These are phyloP conservation scores for Neolamprologus cancellatus DNA, from an alignment of 2,113 vertebrate species.

Conservation along the genomic window DNA sequence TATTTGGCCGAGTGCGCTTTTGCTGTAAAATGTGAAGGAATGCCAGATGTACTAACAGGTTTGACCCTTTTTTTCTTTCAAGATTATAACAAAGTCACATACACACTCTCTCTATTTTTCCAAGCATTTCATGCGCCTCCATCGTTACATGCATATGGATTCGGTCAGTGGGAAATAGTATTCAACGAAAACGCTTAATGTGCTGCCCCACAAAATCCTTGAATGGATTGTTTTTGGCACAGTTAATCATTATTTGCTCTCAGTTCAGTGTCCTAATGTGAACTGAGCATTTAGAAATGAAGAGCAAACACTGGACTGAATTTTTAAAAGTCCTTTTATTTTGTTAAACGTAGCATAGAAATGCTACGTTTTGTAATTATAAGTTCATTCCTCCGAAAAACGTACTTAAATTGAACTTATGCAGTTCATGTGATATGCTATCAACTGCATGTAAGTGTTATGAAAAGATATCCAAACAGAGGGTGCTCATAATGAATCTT, in stretches of 20 bases:
- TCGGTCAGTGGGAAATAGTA: not conserved
- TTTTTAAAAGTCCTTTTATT: not conserved
- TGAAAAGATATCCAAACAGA: not conserved
- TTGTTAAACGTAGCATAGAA: not conserved
- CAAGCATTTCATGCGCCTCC: not conserved
- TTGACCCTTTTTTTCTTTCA: not conserved
- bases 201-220: not conserved
- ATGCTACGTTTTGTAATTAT: not conserved
- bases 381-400: accelerated
- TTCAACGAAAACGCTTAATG: not conserved
- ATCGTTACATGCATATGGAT: not conserved
- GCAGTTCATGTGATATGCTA: not conserved
- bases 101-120: not conserved
- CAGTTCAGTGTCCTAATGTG: constrained; percentile 46
- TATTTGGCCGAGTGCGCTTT: not conserved
- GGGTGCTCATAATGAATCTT: not conserved
- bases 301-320: not conserved
- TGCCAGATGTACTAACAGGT: not conserved
- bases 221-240: not conserved
- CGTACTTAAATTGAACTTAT: not conserved
- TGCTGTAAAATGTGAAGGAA: not conserved
- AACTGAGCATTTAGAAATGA: not conserved
- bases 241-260: constrained; percentile 51
- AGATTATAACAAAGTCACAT: not conserved
- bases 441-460: not conserved